Evolutionary conservation across 2,797 vertebrate genomes (phyloP), one percentile per base, ranked within the genome.

Genomic region (Spheniscus humboldti): DNA sequence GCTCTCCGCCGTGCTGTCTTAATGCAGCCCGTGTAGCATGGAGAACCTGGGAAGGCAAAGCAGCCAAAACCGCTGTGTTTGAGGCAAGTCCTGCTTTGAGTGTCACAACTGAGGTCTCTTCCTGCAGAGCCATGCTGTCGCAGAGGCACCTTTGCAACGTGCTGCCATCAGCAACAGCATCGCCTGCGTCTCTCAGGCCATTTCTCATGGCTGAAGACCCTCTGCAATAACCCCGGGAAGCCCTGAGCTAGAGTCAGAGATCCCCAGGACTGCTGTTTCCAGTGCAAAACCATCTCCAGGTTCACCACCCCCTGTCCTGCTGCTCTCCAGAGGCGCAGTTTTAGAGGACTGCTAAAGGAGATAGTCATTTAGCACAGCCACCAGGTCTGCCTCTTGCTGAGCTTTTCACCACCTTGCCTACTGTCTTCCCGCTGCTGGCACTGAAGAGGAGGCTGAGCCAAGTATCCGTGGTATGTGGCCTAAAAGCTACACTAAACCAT

Each of bases 1-100:
- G 23, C 18, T 71, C 45, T 69, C 33, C 5, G 0, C 7, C 3
- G 0, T 13, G 39, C 50, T 37, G 43, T 16, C 1, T 2, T 18
- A 35, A 33, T 5, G 41, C 30, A 41, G n/a, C 45, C 47, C 0
- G 0, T 13, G 24, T 30, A n/a, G 19, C 23, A 1, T 4, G 41
- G 35, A 43, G 57, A 67, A 28, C 8, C 41, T 4, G 2, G 59
- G 82, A 41, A 59, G 59, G 18, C 48, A 73, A 72, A 83, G 59
- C 53, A 63, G 57, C 68, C 74, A 12, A 59, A 41, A 15, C 6
- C 0, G 0, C 48, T 20, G 64, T 23, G 31, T 10, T 14, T 63
- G 73, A 77, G 59, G 23, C 31, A 43, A 48, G 41, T 48, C 41
- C 77, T 48, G 27, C 37, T n/a, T 19, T 7, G n/a, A 9, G 25